Evolutionary conservation across 1,140 invertebrate species (phyloP).

Genomic region (Caenorhabditis elegans): WBcel235 BX284603.4:1532501-1533000

Average conservation of each 20-base stretch:
- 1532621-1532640: no score
- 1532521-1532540: no score
- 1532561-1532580: no score
- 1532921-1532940: no score
- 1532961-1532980: not conserved
- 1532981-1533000: not conserved
- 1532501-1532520: no score
- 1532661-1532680: not conserved
- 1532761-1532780: not conserved
- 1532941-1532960: not conserved
- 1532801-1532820: conserved; percentile 2
- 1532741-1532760: not conserved
- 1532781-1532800: no score
- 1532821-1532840: not conserved
- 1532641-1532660: not conserved
- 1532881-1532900: not conserved
- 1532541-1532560: no score
- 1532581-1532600: no score
- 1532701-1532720: not conserved
- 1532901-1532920: not conserved
- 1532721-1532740: not conserved
- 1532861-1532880: not conserved
- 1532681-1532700: not conserved
- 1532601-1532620: no score
- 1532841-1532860: not conserved